Conservation (phyloP, 2,888 invertebrate species). For the Caenorhabditis plicata region DNA sequence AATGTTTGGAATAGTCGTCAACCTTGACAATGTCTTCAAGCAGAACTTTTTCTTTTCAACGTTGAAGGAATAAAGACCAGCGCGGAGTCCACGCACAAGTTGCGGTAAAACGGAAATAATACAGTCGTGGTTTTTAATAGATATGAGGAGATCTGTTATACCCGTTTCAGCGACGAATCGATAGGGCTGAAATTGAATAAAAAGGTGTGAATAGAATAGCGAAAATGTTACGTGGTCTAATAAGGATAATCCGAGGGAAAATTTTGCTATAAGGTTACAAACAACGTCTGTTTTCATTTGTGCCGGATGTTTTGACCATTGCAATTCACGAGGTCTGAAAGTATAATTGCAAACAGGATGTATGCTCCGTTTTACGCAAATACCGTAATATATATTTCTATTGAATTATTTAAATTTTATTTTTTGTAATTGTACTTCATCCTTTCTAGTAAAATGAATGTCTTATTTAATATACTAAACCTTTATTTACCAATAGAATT, state of each 20-base stretch:
- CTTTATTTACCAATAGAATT: too few relatives aligned
- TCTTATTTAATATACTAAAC: too few relatives aligned
- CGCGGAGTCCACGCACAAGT: slow-evolving; percentile 46
- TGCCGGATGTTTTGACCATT: slow-evolving; percentile 33
- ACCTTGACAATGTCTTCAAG: slow-evolving; percentile 37
- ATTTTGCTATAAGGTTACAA: slow-evolving; percentile 19
- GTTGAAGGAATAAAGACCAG: slow-evolving; percentile 49
- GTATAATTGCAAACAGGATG: too few relatives aligned
- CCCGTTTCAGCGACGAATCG: slow-evolving; percentile 46
- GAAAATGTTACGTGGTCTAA: slow-evolving; percentile 19
- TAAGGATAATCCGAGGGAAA: slow-evolving; percentile 26
- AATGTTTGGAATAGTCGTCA: slow-evolving; percentile 72
- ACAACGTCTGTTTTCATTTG: slow-evolving; percentile 29
- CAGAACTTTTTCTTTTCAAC: slow-evolving; percentile 43
- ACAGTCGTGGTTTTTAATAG: slow-evolving; percentile 16
- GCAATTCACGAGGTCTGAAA: slow-evolving; percentile 24
- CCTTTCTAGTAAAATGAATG: too few relatives aligned
- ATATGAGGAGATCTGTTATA: slow-evolving; percentile 45
- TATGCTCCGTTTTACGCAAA: too few relatives aligned
- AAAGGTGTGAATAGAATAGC: background rate
- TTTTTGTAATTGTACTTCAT: too few relatives aligned
- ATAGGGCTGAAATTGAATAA: slow-evolving; percentile 39
- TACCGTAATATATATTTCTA: too few relatives aligned
- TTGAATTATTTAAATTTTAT: too few relatives aligned
- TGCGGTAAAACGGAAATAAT: slow-evolving; percentile 24